These are phyloP conservation scores for Nemotelus pantherinus DNA, from an alignment of 2,888 invertebrate genomes.

Conservation along the genomic window DNA sequence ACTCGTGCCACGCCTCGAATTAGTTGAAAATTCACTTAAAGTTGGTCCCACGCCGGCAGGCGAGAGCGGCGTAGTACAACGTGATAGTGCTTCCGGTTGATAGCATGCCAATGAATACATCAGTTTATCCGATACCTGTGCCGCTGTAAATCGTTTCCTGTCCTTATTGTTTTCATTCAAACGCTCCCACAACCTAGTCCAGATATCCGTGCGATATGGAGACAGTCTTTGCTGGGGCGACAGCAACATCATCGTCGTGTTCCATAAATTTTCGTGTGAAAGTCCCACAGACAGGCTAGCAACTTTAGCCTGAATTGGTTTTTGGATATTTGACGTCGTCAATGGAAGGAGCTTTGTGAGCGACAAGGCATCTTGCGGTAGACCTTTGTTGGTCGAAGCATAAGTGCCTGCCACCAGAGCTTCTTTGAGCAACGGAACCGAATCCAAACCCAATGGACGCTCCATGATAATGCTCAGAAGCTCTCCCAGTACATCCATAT, in stretches of 20 bases:
- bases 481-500: conserved; percentile 78
- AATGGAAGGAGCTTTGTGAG: conserved; percentile 78
- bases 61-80: conserved; percentile 85
- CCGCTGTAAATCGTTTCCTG: conserved; percentile 72
- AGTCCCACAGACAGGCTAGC: conserved; percentile 70
- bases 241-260: conserved; percentile 82
- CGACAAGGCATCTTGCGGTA: conserved; percentile 76
- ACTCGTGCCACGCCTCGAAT: conserved; percentile 62
- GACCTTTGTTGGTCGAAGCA: conserved; percentile 75
- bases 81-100: conserved; percentile 85
- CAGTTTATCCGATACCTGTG: conserved; percentile 79
- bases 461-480: conserved; percentile 72
- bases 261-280: conserved; percentile 81
- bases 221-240: conserved; percentile 85
- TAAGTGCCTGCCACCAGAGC: conserved; percentile 80
- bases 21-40: conserved; percentile 61
- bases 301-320: conserved; percentile 64
- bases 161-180: conserved; percentile 71
- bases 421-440: conserved; percentile 75
- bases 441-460: conserved; percentile 70
- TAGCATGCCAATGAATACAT: conserved; percentile 84
- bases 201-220: conserved; percentile 83
- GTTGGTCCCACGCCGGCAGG: conserved; percentile 72
- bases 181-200: conserved; percentile 84
- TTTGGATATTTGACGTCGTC: conserved; percentile 67